These are phyloP conservation scores for Anthonomus grandis DNA, from an alignment of 1,140 invertebrate genomes.

Conservation along the genomic window DNA sequence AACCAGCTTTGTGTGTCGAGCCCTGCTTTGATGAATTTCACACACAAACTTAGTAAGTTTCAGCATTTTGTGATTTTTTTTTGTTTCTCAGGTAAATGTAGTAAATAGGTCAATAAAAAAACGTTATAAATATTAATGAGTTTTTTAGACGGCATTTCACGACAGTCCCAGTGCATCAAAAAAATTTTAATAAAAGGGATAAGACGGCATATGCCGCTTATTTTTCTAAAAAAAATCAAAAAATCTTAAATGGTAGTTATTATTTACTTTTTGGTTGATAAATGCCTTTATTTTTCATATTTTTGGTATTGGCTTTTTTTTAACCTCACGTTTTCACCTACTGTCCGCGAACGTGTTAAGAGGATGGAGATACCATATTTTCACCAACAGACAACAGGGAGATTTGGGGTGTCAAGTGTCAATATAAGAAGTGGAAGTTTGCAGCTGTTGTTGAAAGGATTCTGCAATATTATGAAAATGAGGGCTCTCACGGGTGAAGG, in stretches of 20 bases:
- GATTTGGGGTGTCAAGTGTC: too few relatives aligned
- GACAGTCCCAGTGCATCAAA: neutral
- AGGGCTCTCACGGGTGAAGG: too few relatives aligned
- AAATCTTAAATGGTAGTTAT: neutral
- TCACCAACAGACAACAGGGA: too few relatives aligned
- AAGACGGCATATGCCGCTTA: too few relatives aligned
- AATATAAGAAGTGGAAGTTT: too few relatives aligned
- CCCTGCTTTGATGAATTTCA: slow-evolving; percentile 6
- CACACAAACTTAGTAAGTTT: neutral
- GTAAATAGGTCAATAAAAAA: too few relatives aligned
- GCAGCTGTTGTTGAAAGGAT: too few relatives aligned
- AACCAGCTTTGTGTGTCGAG: slow-evolving; percentile 9
- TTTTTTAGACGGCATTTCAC: neutral
- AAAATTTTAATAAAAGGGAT: neutral
- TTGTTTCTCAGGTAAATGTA: neutral
- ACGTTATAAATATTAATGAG: neutral
- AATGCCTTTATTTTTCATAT: slow-evolving; percentile 11
- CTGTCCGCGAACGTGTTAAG: too few relatives aligned
- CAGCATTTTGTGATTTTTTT: neutral
- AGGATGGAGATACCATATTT: too few relatives aligned
- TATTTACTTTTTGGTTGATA: slow-evolving; percentile 4
- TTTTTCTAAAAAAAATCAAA: too few relatives aligned
- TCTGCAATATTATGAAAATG: too few relatives aligned
- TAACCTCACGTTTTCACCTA: too few relatives aligned
- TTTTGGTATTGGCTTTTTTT: slow-evolving; percentile 13